Base-by-base conservation (phyloP, 1,140 invertebrate genomes). In the Ectropis grisescens region DNA sequence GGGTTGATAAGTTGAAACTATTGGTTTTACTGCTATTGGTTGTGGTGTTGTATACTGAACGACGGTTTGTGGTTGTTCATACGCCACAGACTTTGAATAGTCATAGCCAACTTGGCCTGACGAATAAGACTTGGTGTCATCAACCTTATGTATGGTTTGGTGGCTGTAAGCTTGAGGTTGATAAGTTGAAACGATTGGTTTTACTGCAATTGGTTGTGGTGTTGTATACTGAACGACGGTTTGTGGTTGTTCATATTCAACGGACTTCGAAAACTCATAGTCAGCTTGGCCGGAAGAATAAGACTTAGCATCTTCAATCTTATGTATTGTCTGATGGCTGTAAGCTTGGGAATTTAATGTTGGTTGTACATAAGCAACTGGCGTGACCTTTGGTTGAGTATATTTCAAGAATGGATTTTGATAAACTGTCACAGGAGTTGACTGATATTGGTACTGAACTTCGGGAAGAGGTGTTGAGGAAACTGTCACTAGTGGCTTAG, bases 381-480 rank as follows among this genome's bases (percentile, higher is more conserved):
- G 31, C n/a, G 31, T 46, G 8, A 30, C 33, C 5, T 26, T 26
- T 11, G 32, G 33, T 32, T 58, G 48, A 45, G n/a, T 69, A 55
- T 41, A 65, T 51, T 11, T 39, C 47, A 14, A 58, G 65, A n/a
- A 59, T 52, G 11, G 40, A 82, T 26, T 26, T 10, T 84, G 9
- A 82, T 79, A 36, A 84, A 85, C 15, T 82, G 79, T 32, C 76
- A 74, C 10, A 19, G 16, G 16, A 3, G 76, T 42, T 14, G 15
- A 15, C 47, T 82, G 78, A 29, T 78, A 78, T 35, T 84, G 79
- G 22, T 69, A 78, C 29, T 56, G 58, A 56, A 84, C 82, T 39
- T 54, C 55, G 6, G 82, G 69, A 24, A 78, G 66, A 3, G 37
- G 35, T 25, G 54, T 44, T 4, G 53, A 64, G 19, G 68, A 56